Base-by-base conservation (phyloP, 2,797 vertebrate species). In the Atherinosoma microstoma region DNA sequence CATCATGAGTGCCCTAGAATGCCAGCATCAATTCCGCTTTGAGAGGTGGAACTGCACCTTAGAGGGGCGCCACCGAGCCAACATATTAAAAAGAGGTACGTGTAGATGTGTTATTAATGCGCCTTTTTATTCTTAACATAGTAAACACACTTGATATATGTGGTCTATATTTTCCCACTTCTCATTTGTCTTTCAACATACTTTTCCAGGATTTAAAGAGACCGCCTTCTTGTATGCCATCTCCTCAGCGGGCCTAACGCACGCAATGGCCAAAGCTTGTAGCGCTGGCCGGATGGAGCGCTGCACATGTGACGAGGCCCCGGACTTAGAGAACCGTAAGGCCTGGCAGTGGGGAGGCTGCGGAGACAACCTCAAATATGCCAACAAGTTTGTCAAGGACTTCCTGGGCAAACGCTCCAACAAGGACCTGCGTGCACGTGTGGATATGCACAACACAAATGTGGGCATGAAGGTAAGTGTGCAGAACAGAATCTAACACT, bases 261-360 rank as follows among this genome's bases (percentile, higher is more conserved):
- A 99, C 0, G 97, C 97, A 1, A 95, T 99, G 94, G 98, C 98
- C 72, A 99, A 99, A 86, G 98, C 98, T 0, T 99, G 98, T 92
- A 99, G 98, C 0, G 97, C 98, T 0, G 97, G 98, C 18, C 94
- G 98, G 54, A 98, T 99, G 97, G 98, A 99, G 72, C 97, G 98
- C 69, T 99, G 98, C 88, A 99, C 98, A 1, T 99, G 98, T 0
- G 98, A 99, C 0, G 98, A 99, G 80, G 97, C 98, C 0, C 98
- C 98, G 0, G 96, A 99, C 89, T 92, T 99, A 93, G 97, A 99
- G 94, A 99, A 99, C 93, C 94, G 97, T 0, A 97, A 99, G 82
- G 98, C 98, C 53, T 99, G 98, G 98, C 98, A 99, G 90, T 99
- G 98, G 98, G 98, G 98, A 0, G 98, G 98, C 90, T 99, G 98